These are phyloP conservation scores for Branchellion lobata DNA, from an alignment of 2,888 invertebrate genomes.

Conservation along the genomic window DNA sequence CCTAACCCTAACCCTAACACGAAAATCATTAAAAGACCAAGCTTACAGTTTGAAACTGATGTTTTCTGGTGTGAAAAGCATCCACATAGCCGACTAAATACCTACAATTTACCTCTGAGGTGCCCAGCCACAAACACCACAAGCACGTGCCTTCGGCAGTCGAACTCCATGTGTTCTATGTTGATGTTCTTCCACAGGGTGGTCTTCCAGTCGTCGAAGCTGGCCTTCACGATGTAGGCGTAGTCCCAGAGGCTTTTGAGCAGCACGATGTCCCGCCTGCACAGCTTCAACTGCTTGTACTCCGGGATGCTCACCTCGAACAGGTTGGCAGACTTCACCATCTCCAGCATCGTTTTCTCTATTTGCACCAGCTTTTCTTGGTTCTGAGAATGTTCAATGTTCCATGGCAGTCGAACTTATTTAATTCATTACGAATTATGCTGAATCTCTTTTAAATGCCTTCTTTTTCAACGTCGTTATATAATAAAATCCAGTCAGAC, in stretches of 20 bases:
- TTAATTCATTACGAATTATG: slow-evolving; percentile 67
- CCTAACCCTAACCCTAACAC: too few species aligned
- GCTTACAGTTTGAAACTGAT: too few species aligned
- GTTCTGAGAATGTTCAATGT: slow-evolving; percentile 16
- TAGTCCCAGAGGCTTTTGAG: slow-evolving; percentile 93
- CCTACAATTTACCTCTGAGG: too few species aligned
- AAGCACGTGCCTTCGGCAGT: slow-evolving; percentile 74
- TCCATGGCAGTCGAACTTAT: too few species aligned
- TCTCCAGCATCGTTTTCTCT: slow-evolving; percentile 76
- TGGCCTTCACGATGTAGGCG: slow-evolving; percentile 81
- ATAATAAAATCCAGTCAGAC: too few species aligned
- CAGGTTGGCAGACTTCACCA: slow-evolving; percentile 81
- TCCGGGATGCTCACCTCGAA: slow-evolving; percentile 87
- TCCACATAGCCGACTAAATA: too few species aligned
- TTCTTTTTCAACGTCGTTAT: neutral
- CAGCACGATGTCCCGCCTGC: slow-evolving; percentile 78
- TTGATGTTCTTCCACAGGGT: slow-evolving; percentile 95
- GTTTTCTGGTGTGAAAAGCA: too few species aligned
- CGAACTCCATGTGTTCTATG: slow-evolving; percentile 96
- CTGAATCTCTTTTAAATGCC: slow-evolving; percentile 1
- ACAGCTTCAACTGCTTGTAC: slow-evolving; percentile 86
- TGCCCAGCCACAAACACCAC: too few species aligned
- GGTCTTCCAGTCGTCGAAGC: slow-evolving; percentile 93
- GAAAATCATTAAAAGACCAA: too few species aligned
- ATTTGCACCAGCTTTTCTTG: slow-evolving; percentile 70